Evolutionary conservation across 2,888 invertebrate species (phyloP).

Genomic region (Dynastes grantii): DNA sequence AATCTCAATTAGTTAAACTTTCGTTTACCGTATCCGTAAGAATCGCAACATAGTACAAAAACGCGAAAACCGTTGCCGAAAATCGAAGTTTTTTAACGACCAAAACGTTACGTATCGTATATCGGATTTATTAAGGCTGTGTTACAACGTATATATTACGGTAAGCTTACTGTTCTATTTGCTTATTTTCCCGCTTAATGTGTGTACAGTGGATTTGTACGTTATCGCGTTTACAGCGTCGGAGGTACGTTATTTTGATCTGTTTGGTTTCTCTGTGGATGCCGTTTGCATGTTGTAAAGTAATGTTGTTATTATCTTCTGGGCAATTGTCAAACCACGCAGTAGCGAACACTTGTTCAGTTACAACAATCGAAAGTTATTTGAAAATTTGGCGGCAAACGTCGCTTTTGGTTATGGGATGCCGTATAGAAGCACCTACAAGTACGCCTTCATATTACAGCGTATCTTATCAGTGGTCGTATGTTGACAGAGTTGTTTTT

Average conservation of each 20-base stretch:
- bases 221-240: conserved; percentile 44
- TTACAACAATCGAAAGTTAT: conserved; percentile 46
- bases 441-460: conserved; percentile 30
- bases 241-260: conserved; percentile 31
- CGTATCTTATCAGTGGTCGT: conserved; percentile 29
- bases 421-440: conserved; percentile 25
- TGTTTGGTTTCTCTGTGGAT: conserved; percentile 27
- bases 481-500: conserved; percentile 38
- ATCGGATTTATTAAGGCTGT: conserved; percentile 64
- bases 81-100: conserved; percentile 65
- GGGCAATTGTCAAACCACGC: conserved; percentile 50
- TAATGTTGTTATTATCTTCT: conserved; percentile 45
- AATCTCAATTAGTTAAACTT: conserved; percentile 65
- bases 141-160: conserved; percentile 63
- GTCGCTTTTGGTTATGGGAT: conserved; percentile 34
- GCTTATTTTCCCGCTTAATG: conserved; percentile 44
- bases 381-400: conserved; percentile 51
- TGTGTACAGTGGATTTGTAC: conserved; percentile 22
- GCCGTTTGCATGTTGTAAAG: conserved; percentile 25
- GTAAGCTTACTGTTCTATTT: conserved; percentile 55
- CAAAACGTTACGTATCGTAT: conserved; percentile 63
- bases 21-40: conserved; percentile 67
- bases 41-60: conserved; percentile 70
- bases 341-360: conserved; percentile 51
- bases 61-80: conserved; percentile 68